These are phyloP conservation scores for Oreochromis aureus DNA, from an alignment of 2,113 vertebrate genomes.

Conservation along the genomic window DNA sequence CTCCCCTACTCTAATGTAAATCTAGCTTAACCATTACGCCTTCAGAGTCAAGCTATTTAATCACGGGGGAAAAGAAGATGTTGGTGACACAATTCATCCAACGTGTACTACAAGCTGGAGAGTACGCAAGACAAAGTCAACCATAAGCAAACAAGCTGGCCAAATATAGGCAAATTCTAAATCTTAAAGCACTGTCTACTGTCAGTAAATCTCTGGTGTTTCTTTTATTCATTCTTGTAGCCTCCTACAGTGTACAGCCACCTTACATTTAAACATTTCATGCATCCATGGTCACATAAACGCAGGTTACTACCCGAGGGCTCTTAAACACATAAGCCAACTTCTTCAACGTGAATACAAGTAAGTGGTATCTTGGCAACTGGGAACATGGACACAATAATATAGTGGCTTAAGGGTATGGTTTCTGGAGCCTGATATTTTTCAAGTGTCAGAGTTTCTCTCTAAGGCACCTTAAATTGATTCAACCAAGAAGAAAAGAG, in stretches of 20 bases:
- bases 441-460: constrained; percentile 9
- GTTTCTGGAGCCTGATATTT: constrained; percentile 13
- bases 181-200: neutral
- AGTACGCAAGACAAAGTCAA: neutral
- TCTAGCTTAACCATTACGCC: neutral
- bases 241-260: neutral
- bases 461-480: constrained; percentile 8
- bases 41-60: neutral
- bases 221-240: neutral
- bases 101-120: neutral
- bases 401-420: constrained; percentile 8
- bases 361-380: constrained; percentile 46
- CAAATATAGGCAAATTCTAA: neutral
- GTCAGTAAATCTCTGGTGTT: neutral
- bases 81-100: neutral
- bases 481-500: neutral
- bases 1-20: neutral
- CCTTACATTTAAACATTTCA: neutral
- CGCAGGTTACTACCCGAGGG: neutral
- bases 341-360: neutral
- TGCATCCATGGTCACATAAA: neutral
- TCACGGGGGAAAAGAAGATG: neutral
- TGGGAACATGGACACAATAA: constrained; percentile 20
- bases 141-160: neutral
- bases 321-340: constrained; percentile 4